Conservation (phyloP, 2,888 invertebrate genomes). For the Cephalotes varians region DNA sequence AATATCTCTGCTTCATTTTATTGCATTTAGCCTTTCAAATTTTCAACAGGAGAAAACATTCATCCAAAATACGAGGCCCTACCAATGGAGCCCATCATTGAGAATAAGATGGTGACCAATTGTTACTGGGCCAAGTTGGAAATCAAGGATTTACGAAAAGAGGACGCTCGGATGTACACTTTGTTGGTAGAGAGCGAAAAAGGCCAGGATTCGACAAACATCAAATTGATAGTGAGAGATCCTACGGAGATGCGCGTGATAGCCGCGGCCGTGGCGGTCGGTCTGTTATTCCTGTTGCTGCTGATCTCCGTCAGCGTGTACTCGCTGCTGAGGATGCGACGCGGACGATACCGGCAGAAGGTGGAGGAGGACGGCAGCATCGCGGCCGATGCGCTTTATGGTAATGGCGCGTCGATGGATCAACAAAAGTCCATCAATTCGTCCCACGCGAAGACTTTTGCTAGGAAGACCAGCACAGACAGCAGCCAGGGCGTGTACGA, state of each 20-base stretch:
- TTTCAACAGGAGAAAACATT: slow-evolving; percentile 81
- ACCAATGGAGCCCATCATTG: slow-evolving; percentile 82
- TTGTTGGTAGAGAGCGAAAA: slow-evolving; percentile 95
- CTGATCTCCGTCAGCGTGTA: slow-evolving; percentile 80
- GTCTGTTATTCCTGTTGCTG: slow-evolving; percentile 79
- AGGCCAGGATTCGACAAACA: slow-evolving; percentile 89
- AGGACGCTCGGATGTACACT: slow-evolving; percentile 94
- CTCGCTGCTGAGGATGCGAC: slow-evolving; percentile 77
- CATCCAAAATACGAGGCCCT: slow-evolving; percentile 83
- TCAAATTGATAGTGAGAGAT: slow-evolving; percentile 82
- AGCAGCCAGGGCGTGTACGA: slow-evolving; percentile 82
- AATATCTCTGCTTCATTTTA: neutral
- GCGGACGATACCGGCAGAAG: slow-evolving; percentile 78
- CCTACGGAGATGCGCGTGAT: slow-evolving; percentile 83
- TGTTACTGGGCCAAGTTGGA: slow-evolving; percentile 95
- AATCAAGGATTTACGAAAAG: slow-evolving; percentile 91
- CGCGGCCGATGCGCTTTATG: slow-evolving; percentile 83
- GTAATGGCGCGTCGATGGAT: slow-evolving; percentile 60
- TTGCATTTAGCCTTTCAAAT: neutral
- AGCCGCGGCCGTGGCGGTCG: slow-evolving; percentile 81
- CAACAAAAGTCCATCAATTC: slow-evolving; percentile 62
- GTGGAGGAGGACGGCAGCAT: slow-evolving; percentile 82
- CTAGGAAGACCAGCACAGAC: slow-evolving; percentile 73
- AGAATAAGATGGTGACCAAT: slow-evolving; percentile 85
- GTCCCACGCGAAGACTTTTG: slow-evolving; percentile 64